Percentiles rank a stretch among this genome's conserved stretches.
These are phyloP conservation scores for Crotophaga sulcirostris DNA, from an alignment of 2,113 vertebrate species.

Conservation along the genomic window DNA sequence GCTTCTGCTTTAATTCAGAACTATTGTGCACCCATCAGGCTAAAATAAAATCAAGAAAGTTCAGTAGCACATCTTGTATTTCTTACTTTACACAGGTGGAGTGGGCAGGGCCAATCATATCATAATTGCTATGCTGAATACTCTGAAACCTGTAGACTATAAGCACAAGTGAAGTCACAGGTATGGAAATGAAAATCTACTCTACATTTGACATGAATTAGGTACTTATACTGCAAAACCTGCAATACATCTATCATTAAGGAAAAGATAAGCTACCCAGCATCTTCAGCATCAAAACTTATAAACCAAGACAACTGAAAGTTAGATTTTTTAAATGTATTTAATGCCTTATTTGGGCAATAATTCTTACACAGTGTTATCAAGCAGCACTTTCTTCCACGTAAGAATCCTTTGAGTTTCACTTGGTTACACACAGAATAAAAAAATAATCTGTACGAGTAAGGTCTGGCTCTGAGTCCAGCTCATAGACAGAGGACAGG, in stretches of 20 bases:
- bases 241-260: neutral
- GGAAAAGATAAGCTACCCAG: neutral
- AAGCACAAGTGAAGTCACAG: neutral
- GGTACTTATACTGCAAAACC: neutral
- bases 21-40: neutral
- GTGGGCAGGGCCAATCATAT: neutral
- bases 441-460: conserved; percentile 51
- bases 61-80: neutral
- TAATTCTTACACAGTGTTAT: neutral
- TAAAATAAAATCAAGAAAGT: neutral
- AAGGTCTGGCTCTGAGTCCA: conserved; percentile 35
- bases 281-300: neutral
- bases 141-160: neutral
- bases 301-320: neutral
- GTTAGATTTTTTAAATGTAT: neutral
- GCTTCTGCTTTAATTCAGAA: neutral
- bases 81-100: neutral
- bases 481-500: conserved; percentile 36
- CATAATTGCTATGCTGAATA: neutral
- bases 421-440: conserved; percentile 13
- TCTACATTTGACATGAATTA: neutral
- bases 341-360: neutral
- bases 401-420: conserved; percentile 29
- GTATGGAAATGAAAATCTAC: neutral
- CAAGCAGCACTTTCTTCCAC: conserved; percentile 12